phyloP scores from a whole-genome alignment of 2,113 vertebrate species.

The Gadus chalcogrammus region DNA sequence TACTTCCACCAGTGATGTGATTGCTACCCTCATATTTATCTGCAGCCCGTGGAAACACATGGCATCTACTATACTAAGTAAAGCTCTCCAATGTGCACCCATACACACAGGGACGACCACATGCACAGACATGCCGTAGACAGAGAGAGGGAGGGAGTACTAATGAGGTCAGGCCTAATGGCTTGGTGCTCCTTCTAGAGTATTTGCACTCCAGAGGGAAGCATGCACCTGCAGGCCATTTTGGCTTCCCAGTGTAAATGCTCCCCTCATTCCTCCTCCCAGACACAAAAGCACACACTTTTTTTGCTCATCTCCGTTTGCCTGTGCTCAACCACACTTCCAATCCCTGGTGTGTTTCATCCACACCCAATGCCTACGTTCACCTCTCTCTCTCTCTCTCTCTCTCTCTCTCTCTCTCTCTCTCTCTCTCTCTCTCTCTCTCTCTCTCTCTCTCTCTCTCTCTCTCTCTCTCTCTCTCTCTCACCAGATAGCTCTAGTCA shows the following conservation, averaged over 20 bases:
- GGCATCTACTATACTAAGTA: neutral
- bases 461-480: neutral
- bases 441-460: conserved; percentile 1
- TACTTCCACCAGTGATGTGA: neutral
- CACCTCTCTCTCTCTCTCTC: neutral
- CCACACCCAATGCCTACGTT: neutral
- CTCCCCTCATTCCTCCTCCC: too few species aligned
- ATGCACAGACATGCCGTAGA: conserved; percentile 6
- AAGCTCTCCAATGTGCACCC: conserved; percentile 5
- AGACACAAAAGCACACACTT: too few species aligned
- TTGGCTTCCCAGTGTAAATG: neutral
- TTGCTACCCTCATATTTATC: conserved; percentile 4
- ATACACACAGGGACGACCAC: conserved; percentile 6
- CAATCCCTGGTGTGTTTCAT: too few species aligned
- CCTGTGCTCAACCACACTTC: too few species aligned
- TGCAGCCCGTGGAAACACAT: neutral
- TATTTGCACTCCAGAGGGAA: conserved; percentile 5
- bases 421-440: conserved; percentile 1
- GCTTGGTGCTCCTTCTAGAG: conserved; percentile 9
- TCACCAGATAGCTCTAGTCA: neutral
- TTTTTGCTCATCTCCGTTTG: too few species aligned
- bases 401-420: neutral
- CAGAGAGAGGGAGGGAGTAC: neutral
- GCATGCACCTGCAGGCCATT: conserved; percentile 10
- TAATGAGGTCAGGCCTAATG: conserved; percentile 13